phyloP scores from a whole-genome alignment of 2,888 invertebrate genomes.

The Apocheima hispidaria region DNA sequence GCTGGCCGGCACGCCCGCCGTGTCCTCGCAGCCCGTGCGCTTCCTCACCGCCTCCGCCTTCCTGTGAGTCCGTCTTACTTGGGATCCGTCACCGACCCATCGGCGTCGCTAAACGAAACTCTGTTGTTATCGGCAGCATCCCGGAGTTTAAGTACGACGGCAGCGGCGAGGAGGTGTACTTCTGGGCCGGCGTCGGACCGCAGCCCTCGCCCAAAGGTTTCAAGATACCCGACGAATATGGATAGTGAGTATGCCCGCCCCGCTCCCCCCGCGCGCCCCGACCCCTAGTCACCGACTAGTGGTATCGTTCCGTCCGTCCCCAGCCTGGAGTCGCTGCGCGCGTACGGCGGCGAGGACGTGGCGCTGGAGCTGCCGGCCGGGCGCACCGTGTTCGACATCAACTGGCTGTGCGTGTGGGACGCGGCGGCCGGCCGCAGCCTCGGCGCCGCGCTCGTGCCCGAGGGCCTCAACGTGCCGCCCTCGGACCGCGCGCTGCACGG shows the following conservation, averaged over 20 bases:
- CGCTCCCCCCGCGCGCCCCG: too few species aligned
- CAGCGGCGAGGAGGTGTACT: conserved; percentile 90
- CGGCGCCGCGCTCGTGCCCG: conserved; percentile 89
- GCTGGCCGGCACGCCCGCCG: conserved; percentile 73
- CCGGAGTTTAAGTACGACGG: conserved; percentile 93
- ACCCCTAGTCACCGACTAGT: too few species aligned
- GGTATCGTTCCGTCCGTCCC: background rate
- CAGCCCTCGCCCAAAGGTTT: conserved; percentile 93
- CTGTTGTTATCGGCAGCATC: conserved; percentile 79
- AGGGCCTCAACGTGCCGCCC: conserved; percentile 93
- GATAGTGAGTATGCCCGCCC: conserved; percentile 93
- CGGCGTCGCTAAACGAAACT: too few species aligned
- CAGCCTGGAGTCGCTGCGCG: conserved; percentile 92
- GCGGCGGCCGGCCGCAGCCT: conserved; percentile 69
- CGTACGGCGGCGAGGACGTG: conserved; percentile 91
- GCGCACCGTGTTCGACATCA: conserved; percentile 91
- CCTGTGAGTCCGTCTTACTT: conserved; percentile 68
- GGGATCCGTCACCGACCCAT: too few species aligned
- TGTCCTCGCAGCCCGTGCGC: conserved; percentile 90
- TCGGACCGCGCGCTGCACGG: conserved; percentile 81
- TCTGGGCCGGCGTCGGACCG: conserved; percentile 96
- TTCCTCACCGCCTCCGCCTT: conserved; percentile 94
- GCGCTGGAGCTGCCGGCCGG: conserved; percentile 92
- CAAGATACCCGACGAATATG: conserved; percentile 95
- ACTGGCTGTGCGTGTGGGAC: conserved; percentile 95